Conservation (phyloP, 2,113 vertebrate genomes). For the Neofelis nebulosa region DNA sequence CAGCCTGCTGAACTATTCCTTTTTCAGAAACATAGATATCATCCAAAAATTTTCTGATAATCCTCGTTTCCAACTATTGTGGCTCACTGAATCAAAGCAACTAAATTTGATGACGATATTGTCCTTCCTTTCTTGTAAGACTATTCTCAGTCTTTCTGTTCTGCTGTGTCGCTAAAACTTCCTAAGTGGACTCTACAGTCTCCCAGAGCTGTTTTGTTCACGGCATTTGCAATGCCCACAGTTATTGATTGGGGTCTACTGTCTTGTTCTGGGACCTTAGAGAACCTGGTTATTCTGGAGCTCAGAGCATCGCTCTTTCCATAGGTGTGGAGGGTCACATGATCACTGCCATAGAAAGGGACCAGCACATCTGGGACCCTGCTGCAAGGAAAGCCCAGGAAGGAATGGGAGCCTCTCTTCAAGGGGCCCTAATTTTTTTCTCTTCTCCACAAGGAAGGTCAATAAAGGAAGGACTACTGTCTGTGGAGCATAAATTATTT, state of each 20-base stretch:
- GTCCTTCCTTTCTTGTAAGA: too few relatives aligned
- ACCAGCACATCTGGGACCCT: background rate
- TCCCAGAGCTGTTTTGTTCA: too few relatives aligned
- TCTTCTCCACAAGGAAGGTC: background rate
- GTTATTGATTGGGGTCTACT: background rate
- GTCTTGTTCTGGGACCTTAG: background rate
- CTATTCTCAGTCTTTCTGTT: too few relatives aligned
- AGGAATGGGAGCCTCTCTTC: background rate
- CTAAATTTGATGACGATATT: background rate
- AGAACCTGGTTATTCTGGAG: background rate
- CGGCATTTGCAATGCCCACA: background rate
- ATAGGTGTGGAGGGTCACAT: background rate
- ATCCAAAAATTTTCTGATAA: background rate
- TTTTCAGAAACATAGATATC: background rate
- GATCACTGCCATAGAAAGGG: background rate
- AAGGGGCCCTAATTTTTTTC: background rate
- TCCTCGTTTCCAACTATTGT: background rate
- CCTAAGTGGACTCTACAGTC: too few relatives aligned
- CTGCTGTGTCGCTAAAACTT: too few relatives aligned
- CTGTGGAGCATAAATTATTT: background rate
- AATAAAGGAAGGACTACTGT: background rate
- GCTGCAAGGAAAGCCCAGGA: background rate
- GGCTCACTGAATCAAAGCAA: background rate
- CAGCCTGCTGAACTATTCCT: background rate
- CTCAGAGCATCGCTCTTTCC: background rate